Evolutionary conservation across 2,888 invertebrate genomes (phyloP), one percentile per base, ranked within the genome.

Genomic region (Parnassius glacialis): DNA sequence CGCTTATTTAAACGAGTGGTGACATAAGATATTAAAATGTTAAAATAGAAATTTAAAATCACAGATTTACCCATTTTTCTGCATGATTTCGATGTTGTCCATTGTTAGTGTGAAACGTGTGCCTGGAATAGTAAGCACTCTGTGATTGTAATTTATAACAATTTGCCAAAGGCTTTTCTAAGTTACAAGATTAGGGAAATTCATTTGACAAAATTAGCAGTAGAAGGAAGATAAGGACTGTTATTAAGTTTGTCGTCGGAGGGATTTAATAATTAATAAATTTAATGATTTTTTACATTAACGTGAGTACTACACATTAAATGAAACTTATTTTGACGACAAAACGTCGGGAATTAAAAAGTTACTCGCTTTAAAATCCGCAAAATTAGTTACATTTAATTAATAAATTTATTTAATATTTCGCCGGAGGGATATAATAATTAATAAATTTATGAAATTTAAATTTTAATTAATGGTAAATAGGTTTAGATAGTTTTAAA

Each of bases 101-200:
- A 80, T 83, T 81, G 83, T 82, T 78, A 78, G 76, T 78, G 77
- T 72, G 75, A 79, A 84, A 82, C 80, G 76, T 83, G 79, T 77
- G 78, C 75, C 73, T 75, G 78, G 78, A 79, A 79, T 79, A 79
- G 79, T 76, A 72, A 74, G 77, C 75, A 75, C 70, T 75, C 70
- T 70, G 72, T 69, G 70, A 67, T 68, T 71, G 71, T 74, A 81
- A 83, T 83, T 82, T 83, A 83, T 78, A 75, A 65, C 68, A 73
- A 75, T 76, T 77, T 74, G 70, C 68, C 69, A 67, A 67, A 66
- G 66, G 63, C 57, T 65, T 48, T 11, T 11, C 53, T 57, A 63
- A 63, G 59, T 63, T 63, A 52, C 59, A 56, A 65, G 57, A 55
- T 59, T 59, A 65, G 54, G 60, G 50, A 61, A 69, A 59, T 62